Evolutionary conservation across 2,113 vertebrate species (phyloP).

Genomic region (Willisornis vidua): DNA sequence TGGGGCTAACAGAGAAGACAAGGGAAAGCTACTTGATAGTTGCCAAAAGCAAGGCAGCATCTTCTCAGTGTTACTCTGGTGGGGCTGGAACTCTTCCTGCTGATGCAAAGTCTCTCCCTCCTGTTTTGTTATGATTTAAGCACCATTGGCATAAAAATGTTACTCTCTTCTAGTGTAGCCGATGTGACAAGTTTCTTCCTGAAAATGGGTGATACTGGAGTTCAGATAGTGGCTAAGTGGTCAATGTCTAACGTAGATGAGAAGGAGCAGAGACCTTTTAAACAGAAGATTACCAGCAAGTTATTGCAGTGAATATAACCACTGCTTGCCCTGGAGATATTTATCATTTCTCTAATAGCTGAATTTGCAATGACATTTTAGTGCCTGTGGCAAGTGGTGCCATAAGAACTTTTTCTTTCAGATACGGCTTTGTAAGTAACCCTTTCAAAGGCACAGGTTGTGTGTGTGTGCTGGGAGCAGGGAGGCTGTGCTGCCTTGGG

Average conservation of each 20-base stretch:
- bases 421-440: neutral
- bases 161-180: rapidly evolving
- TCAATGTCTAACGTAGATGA: neutral
- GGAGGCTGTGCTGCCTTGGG: neutral
- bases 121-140: neutral
- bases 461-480: neutral
- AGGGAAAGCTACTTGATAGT: neutral
- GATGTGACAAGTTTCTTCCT: neutral
- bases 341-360: neutral
- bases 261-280: neutral
- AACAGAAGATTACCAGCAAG: neutral
- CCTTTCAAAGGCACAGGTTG: neutral
- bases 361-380: conserved; percentile 2
- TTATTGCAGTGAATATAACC: neutral
- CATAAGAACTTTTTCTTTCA: neutral
- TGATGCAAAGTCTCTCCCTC: neutral
- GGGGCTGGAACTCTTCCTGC: neutral
- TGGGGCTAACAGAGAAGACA: neutral
- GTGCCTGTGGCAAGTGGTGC: neutral
- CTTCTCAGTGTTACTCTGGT: neutral
- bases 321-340: neutral
- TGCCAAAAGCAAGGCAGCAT: neutral
- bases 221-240: neutral
- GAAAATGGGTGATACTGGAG: neutral
- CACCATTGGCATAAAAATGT: rapidly evolving